Conservation (phyloP, 2,888 invertebrate species). For the Protonemura montana region DNA sequence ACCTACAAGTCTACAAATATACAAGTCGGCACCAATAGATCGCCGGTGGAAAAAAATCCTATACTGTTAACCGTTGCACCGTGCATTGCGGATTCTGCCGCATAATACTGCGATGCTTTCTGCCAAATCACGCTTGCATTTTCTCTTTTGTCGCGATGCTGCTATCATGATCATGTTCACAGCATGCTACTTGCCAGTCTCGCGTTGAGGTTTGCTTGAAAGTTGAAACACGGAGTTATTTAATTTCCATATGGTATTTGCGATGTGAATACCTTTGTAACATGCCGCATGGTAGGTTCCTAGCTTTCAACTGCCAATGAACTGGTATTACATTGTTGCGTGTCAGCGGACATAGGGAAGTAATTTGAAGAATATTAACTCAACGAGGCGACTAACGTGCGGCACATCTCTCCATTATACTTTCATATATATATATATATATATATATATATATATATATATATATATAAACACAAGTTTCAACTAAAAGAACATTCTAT, state of each 20-base stretch:
- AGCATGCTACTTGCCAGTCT: not conserved
- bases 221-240: not conserved
- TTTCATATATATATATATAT: no score
- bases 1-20: slow-evolving; percentile 1
- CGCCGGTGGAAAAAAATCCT: not conserved
- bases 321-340: not conserved
- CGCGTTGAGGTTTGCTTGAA: not conserved
- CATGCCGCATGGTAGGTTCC: not conserved
- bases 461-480: no score
- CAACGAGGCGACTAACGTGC: no score
- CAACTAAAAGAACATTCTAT: not conserved
- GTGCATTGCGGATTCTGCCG: not conserved
- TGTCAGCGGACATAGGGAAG: no score
- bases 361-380: no score
- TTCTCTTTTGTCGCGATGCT: not conserved
- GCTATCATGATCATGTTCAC: not conserved
- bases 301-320: not conserved
- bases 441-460: no score
- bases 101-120: not conserved
- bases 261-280: not conserved
- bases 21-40: not conserved
- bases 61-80: not conserved
- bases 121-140: not conserved
- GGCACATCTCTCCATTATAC: no score
- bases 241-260: no score